Evolutionary conservation across 2,888 invertebrate species (phyloP).

Genomic region (Rhyacophila evoluta): DNA sequence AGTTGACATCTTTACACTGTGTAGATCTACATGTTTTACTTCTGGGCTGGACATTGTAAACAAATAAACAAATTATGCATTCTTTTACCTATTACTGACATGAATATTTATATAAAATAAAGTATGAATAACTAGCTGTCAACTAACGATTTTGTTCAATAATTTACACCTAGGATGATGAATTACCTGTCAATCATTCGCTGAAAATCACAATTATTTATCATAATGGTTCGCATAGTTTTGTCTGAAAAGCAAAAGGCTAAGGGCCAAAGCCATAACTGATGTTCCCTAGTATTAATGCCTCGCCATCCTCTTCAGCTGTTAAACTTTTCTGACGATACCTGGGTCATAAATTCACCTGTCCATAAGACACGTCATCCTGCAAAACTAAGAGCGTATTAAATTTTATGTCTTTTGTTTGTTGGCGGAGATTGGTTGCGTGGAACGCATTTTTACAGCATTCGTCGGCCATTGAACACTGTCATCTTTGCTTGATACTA

Average conservation of each 20-base stretch:
- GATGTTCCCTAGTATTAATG: neutral
- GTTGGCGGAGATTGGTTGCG: neutral
- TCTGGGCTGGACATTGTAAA: no score
- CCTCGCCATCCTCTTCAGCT: neutral
- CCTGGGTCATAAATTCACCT: constrained; percentile 1
- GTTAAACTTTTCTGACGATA: neutral
- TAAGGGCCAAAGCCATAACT: constrained; percentile 6
- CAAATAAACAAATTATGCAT: no score
- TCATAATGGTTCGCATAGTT: neutral
- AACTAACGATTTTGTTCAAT: neutral
- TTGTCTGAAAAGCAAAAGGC: neutral
- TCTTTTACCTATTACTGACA: no score
- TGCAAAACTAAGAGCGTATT: neutral
- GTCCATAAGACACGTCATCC: neutral
- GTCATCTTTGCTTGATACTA: neutral
- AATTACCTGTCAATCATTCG: neutral
- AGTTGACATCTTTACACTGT: no score
- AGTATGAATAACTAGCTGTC: neutral
- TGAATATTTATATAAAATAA: no score
- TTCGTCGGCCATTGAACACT: neutral
- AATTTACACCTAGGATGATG: neutral
- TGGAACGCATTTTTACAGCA: neutral
- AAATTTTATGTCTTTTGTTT: neutral
- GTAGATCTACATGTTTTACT: no score
- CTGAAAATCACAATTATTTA: neutral